Base-by-base conservation (phyloP, 2,888 invertebrate genomes). In the Atherix ibis region DNA sequence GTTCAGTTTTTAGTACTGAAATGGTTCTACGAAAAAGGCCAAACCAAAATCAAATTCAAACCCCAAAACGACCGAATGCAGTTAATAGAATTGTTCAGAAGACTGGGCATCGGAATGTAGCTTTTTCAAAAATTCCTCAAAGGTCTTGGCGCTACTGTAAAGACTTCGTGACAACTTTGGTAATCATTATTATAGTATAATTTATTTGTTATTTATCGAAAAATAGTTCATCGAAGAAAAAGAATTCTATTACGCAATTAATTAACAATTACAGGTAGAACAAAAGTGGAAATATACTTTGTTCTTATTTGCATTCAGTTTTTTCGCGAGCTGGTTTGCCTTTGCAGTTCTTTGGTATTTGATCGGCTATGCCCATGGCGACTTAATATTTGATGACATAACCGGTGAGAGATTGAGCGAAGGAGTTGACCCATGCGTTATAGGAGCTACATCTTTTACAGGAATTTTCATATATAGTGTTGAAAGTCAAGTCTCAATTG, bases 261-360 rank as follows among this genome's bases (percentile, higher is more conserved):
- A 15, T 10, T 10, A 31, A 31, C n/a, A 36, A 56, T 68, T 77
- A 15, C 45, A 59, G 50, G 64, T 74, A 32, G 73, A 73, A 48
- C 61, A 68, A 40, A 80, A 85, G 58, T 95, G 95, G 95, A 72
- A 85, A 38, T 89, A 84, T 76, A 89, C 89, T 31, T 63, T 94
- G 34, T 64, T 87, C 31, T 73, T 88, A 36, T 91, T 94, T 55
- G 73, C 82, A 19, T 66, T 83, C 40, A 82, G 82, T 39, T 94
- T 91, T 58, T 73, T 91, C 44, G 47, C 72, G 9, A 77, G 80
- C 52, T 89, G 88, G 87, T 58, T 81, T 15, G 47, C 75, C 9
- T 88, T 88, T 52, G 84, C 80, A 0, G 65, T 71, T 6, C 66
- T 84, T 42, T 88, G 84, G 76, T 83, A 78, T 63, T 62, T 79